phyloP scores from a whole-genome alignment of 2,797 vertebrate genomes.

The Lophotriccus pileatus region DNA sequence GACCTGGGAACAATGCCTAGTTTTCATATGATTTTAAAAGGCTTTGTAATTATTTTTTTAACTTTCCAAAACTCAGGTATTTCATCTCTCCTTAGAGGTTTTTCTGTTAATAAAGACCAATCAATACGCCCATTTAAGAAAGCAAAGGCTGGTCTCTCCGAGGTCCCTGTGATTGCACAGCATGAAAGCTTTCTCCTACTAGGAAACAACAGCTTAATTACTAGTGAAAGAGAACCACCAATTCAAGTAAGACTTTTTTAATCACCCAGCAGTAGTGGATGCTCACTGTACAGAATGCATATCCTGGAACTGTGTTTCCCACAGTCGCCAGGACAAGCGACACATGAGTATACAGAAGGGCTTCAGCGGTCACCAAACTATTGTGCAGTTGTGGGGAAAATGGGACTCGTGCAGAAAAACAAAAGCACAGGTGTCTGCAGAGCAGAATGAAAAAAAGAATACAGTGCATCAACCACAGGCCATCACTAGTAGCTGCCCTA shows the following conservation, averaged over 20 bases:
- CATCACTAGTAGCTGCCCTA: neutral
- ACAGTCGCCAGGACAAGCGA: neutral
- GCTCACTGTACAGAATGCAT: neutral
- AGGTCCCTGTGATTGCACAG: neutral
- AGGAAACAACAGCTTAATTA: slow-evolving; percentile 20
- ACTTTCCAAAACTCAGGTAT: neutral
- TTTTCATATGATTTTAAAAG: neutral
- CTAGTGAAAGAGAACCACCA: neutral
- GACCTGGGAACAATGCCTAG: neutral
- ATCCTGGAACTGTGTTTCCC: neutral
- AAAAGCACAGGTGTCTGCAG: neutral
- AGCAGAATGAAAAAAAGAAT: neutral
- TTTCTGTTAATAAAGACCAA: slow-evolving; percentile 1
- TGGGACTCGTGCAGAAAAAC: neutral
- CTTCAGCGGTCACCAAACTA: neutral
- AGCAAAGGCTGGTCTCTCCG: neutral
- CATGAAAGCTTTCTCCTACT: slow-evolving; percentile 1
- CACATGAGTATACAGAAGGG: neutral
- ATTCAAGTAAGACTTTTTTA: neutral
- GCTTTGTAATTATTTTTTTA: neutral
- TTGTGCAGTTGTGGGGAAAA: neutral
- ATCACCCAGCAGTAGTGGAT: neutral
- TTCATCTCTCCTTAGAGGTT: neutral
- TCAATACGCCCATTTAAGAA: neutral
- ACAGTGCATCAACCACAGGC: neutral